These are phyloP conservation scores for Chiridota heheva DNA, from an alignment of 35 echinoderm and acorn worm genomes.

Conservation along the genomic window DNA sequence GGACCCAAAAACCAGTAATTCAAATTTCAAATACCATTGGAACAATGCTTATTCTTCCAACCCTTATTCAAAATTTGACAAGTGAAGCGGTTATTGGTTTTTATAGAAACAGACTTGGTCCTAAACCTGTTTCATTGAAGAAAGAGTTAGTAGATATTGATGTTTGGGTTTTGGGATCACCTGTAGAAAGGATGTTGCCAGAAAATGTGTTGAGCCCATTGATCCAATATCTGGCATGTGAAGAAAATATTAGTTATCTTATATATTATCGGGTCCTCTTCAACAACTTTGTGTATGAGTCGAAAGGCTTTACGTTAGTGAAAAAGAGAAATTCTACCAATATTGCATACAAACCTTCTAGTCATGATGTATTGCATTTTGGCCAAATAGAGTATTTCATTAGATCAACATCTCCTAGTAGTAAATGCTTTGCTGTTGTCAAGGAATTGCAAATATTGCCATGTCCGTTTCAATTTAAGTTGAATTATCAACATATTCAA, in stretches of 20 bases:
- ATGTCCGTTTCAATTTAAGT: too few species aligned
- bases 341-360: background rate
- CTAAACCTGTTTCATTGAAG: background rate
- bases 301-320: background rate
- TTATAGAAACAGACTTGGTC: background rate
- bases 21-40: slow-evolving; percentile 28
- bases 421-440: too few species aligned
- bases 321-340: background rate
- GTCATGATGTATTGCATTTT: background rate
- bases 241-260: background rate
- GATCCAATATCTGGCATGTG: background rate
- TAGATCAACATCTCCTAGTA: too few species aligned
- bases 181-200: background rate
- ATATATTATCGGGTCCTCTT: background rate
- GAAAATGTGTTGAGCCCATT: background rate
- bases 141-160: background rate
- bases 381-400: background rate
- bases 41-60: background rate
- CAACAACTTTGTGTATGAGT: background rate
- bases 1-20: slow-evolving; percentile 2
- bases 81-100: background rate
- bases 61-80: background rate
- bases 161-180: background rate
- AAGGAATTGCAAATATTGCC: too few species aligned
- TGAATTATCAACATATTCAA: too few species aligned